phyloP scores from a whole-genome alignment of 2,888 invertebrate species.

The Venusia cambrica region DNA sequence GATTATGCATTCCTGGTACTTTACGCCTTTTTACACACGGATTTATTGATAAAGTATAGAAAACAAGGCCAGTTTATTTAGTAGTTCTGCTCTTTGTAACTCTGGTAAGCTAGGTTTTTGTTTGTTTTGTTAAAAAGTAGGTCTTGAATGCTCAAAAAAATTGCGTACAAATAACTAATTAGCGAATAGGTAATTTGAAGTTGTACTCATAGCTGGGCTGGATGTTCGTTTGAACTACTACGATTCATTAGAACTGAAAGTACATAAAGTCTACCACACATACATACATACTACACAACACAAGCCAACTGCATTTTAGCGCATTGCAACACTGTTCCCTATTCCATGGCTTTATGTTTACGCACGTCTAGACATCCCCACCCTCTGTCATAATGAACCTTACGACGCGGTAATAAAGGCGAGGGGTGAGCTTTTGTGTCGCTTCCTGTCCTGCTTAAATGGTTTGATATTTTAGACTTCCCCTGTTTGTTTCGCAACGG shows the following conservation, averaged over 20 bases:
- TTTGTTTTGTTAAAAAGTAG: no score
- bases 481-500: conserved; percentile 15
- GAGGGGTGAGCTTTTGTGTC: conserved; percentile 19
- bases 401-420: conserved; percentile 12
- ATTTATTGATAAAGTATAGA: no score
- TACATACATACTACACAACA: no score
- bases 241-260: conserved; percentile 11
- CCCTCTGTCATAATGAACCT: conserved; percentile 19
- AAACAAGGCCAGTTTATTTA: no score
- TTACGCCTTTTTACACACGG: conserved; percentile 26
- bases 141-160: no score
- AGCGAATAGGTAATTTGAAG: no score
- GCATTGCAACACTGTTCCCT: conserved; percentile 20
- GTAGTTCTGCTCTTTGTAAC: no score
- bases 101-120: no score
- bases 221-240: conserved; percentile 6
- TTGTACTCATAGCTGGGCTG: no score
- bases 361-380: conserved; percentile 53
- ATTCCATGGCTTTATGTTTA: conserved; percentile 37
- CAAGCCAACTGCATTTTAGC: conserved; percentile 18
- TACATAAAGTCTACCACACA: no score
- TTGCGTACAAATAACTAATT: no score
- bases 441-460: conserved; percentile 22
- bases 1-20: conserved; percentile 39
- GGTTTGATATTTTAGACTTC: conserved; percentile 17